Base-by-base conservation (phyloP, 92 coral and sea anemone genomes). In the Virgularia gustaviana region DNA sequence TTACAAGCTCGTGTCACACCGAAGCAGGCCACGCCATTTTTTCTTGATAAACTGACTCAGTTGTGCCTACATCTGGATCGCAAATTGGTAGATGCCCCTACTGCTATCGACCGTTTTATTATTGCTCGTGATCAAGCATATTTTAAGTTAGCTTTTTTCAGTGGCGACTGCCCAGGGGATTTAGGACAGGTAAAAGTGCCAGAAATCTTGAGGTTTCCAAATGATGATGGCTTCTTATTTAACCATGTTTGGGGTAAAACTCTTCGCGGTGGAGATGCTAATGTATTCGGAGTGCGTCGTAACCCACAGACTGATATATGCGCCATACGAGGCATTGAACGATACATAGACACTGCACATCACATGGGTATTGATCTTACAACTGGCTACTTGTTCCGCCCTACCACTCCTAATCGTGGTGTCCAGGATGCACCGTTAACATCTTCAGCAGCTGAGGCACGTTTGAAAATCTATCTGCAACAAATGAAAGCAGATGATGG, bases 231-330 rank as follows among this genome's bases (percentile, higher is more conserved):
- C n/a, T n/a, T n/a, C n/a, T n/a, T n/a, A n/a, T n/a, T n/a, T n/a
- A n/a, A n/a, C n/a, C n/a, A n/a, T n/a, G n/a, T n/a, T n/a, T n/a
- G n/a, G n/a, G n/a, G n/a, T n/a, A n/a, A n/a, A n/a, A n/a, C n/a
- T n/a, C 38, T 61, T 7, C 58, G 75, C 37, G 80, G 63, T 42
- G 80, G 80, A 2, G 76, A 63, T 25, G 6, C 42, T 2, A 75
- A 75, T 60, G 80, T 75, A 6, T 75, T 75, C 31, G 77, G 82
- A 34, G 35, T 77, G n/a, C n/a, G n/a, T n/a, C n/a, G n/a, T n/a
- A n/a, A n/a, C n/a, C n/a, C n/a, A n/a, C n/a, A n/a, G n/a, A 11
- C 24, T 1, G 64, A 38, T 15, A 77, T 77, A 6, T 77, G 82
- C 34, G 65, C 82, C 1, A 30, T 77, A 18, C 36, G 12, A 16